These are phyloP conservation scores for Poicephalus gulielmi DNA, from an alignment of 2,113 vertebrate genomes.

Conservation along the genomic window DNA sequence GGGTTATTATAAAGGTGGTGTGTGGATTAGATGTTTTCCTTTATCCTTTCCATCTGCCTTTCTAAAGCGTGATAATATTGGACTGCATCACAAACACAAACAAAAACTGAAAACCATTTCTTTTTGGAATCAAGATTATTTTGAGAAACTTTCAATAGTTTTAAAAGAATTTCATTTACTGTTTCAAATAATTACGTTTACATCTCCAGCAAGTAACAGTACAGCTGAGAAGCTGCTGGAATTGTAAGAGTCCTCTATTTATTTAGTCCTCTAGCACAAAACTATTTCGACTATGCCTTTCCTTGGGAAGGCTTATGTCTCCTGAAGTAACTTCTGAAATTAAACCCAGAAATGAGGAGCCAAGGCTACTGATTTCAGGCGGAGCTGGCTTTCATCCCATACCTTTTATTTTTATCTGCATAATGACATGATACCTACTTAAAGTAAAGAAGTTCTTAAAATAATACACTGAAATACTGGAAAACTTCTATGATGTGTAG, in stretches of 20 bases:
- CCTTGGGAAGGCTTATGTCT: neutral
- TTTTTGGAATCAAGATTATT: neutral
- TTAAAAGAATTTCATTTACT: neutral
- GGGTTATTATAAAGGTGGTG: conserved; percentile 35
- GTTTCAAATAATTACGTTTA: neutral
- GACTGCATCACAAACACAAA: neutral
- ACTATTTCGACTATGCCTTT: neutral
- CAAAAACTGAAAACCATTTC: neutral
- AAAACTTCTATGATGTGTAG: neutral
- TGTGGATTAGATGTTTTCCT: neutral
- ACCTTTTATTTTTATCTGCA: neutral
- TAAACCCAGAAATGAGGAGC: neutral
- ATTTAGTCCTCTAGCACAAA: neutral
- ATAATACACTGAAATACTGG: neutral
- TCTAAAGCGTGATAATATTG: neutral
- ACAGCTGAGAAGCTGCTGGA: neutral
- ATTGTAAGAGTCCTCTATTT: neutral
- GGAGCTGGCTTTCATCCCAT: neutral
- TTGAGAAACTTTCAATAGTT: neutral
- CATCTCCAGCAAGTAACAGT: neutral
- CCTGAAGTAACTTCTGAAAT: neutral
- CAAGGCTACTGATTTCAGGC: neutral
- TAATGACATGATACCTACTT: neutral
- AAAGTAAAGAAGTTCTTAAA: neutral
- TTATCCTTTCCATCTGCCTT: neutral